Evolutionary conservation across 2,888 invertebrate genomes (phyloP).

Genomic region (Heliconius erato): DNA sequence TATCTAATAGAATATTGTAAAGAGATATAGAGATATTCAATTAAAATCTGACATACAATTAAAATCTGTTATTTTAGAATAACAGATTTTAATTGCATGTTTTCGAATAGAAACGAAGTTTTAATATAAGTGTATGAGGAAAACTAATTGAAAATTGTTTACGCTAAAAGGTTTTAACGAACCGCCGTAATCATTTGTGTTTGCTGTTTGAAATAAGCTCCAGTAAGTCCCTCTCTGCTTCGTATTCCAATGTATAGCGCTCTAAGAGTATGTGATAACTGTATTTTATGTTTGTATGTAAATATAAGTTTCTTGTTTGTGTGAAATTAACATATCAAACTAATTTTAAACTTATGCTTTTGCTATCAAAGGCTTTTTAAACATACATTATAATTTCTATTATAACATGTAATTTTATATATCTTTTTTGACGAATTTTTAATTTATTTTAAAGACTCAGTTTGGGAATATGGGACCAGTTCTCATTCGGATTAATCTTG

Average conservation of each 20-base stretch:
- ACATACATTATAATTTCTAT: neutral
- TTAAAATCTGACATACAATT: too few relatives aligned
- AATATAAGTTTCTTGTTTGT: neutral
- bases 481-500: neutral
- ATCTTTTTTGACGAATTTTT: neutral
- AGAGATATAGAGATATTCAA: too few relatives aligned
- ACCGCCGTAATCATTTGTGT: constrained; percentile 1
- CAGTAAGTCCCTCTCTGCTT: neutral
- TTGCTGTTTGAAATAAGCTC: neutral
- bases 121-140: neutral
- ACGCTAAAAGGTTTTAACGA: constrained; percentile 17
- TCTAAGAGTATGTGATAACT: neutral
- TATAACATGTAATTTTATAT: neutral
- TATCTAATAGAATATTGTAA: neutral
- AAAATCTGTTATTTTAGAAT: neutral
- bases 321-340: neutral
- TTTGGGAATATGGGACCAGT: neutral
- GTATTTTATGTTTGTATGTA: neutral
- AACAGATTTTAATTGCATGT: too few relatives aligned
- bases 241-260: neutral
- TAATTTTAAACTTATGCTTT: neutral
- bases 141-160: constrained; percentile 14
- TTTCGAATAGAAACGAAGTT: neutral
- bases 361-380: neutral
- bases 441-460: neutral